Evolutionary conservation across 2,113 vertebrate species (phyloP), one percentile per base, ranked within the genome.

Genomic region (Paramisgurnus dabryanus): DNA sequence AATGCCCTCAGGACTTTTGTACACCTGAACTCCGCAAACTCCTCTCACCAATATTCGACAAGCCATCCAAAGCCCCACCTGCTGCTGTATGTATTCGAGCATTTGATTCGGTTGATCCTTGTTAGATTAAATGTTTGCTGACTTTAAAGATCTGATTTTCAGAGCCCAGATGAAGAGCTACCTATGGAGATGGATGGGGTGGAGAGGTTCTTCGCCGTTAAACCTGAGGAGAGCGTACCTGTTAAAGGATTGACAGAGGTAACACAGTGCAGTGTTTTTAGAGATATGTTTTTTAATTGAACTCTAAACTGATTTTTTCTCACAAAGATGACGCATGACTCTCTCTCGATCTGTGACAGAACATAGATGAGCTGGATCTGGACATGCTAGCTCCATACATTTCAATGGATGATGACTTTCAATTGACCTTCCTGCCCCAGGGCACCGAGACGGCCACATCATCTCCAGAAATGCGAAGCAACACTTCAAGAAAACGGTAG

Each of bases 371-470:
- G 8, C 84, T 93, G 86, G 95, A 96, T 67, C 85, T 97, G 88
- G 95, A 96, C 76, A 95, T 94, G 95, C 82, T 96, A 83, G 95
- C 95, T 15, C 95, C 95, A 0, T 97, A 97, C 85, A 97, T 97
- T 90, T 96, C 95, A 3, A 97, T 97, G 95, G 95, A 97, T 0
- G 95, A 96, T 0, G 95, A 97, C 88, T 97, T 96, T 89, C 95
- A 96, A 91, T 93, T 96, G 57, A 94, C 83, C 64, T 87, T 93
- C 87, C 77, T 89, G 83, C 85, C 67, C 58, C 61, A 79, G 17
- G 43, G 89, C 11, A 72, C 90, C 0, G 82, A 90, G 61, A 78
- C 84, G 5, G 65, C 43, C 0, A 27, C 81, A 11, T 15, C 39
- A 15, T 66, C 2, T 47, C 6, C 53, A 13, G 2, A 68, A 4